These are phyloP conservation scores for Lanius collurio DNA, from an alignment of 2,113 vertebrate genomes.

Conservation along the genomic window DNA sequence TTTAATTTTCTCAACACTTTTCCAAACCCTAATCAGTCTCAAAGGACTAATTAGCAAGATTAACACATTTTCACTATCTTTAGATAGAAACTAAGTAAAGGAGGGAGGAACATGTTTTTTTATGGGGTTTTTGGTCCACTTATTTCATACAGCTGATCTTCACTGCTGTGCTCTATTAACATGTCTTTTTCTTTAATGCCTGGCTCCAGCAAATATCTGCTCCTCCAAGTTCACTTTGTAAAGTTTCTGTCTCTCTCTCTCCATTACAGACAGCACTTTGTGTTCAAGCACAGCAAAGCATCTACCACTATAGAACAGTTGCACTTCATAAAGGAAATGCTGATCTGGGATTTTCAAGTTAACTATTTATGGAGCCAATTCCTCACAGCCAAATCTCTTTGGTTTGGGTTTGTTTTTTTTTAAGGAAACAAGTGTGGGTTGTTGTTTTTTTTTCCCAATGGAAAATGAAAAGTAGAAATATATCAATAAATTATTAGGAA, in stretches of 20 bases:
- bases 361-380: background rate
- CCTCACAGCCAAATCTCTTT: background rate
- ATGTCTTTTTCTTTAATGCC: background rate
- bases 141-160: slow-evolving; percentile 4
- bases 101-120: background rate
- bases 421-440: background rate
- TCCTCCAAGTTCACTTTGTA: background rate
- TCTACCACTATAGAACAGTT: background rate
- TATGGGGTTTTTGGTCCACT: background rate
- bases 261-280: background rate
- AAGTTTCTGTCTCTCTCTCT: background rate
- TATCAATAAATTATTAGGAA: background rate
- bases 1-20: slow-evolving; percentile 36
- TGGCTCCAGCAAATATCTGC: background rate
- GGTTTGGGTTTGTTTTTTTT: background rate
- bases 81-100: background rate
- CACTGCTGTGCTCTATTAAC: background rate
- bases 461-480: background rate
- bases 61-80: background rate
- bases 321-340: background rate
- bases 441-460: background rate
- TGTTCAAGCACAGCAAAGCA: background rate
- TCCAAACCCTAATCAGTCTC: slow-evolving; percentile 27
- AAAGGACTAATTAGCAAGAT: slow-evolving; percentile 40
- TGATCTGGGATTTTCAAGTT: background rate